A percentile compares a stretch with the other conserved stretches of the same genome.
These are phyloP conservation scores for Melinaea menophilus DNA, from an alignment of 2,888 invertebrate genomes.

Conservation along the genomic window DNA sequence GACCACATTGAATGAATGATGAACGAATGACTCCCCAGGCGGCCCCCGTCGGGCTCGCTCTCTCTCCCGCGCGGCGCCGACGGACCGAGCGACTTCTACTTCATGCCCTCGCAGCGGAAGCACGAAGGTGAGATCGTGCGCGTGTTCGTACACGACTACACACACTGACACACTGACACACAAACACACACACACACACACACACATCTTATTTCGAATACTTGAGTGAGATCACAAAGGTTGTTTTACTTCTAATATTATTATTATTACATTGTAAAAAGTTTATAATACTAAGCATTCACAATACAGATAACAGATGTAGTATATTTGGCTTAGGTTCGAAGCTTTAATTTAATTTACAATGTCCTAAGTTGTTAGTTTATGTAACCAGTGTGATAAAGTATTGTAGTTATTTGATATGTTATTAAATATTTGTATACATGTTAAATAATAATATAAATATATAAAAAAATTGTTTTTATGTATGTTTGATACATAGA, in stretches of 20 bases:
- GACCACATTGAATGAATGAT: no score
- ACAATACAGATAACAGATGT: not conserved
- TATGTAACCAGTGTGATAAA: no score
- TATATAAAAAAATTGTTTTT: not conserved
- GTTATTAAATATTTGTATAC: no score
- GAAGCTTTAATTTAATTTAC: slow-evolving; percentile 17
- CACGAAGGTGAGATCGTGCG: slow-evolving; percentile 94
- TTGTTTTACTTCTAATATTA: no score
- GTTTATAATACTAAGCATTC: no score
- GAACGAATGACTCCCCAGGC: no score
- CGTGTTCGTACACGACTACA: slow-evolving; percentile 79
- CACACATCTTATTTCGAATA: no score
- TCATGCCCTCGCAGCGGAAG: slow-evolving; percentile 96
- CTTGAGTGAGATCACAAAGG: no score
- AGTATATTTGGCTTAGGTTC: slow-evolving; percentile 14
- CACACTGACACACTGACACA: not conserved
- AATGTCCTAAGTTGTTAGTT: not conserved
- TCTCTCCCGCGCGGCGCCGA: slow-evolving; percentile 42
- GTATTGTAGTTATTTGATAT: no score
- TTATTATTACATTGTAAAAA: no score
- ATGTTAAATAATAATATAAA: no score
- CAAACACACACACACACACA: no score
- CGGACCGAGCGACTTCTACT: slow-evolving; percentile 92
- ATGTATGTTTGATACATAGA: not conserved
- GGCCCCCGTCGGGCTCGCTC: slow-evolving; percentile 25